Conservation (phyloP, 2,888 invertebrate species). For the Drosophila fulvimacula region DNA sequence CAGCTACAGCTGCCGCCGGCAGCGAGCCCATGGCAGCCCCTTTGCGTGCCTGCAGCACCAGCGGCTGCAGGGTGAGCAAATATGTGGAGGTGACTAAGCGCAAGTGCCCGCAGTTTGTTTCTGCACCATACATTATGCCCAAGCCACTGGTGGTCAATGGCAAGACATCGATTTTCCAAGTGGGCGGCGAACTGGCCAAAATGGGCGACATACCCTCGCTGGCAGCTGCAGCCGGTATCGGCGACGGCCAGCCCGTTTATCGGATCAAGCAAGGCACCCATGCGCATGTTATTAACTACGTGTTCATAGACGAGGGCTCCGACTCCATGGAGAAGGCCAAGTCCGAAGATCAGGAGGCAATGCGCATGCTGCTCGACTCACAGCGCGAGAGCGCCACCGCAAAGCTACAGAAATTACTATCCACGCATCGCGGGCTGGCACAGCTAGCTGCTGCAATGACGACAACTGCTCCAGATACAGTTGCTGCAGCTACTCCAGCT, state of each 20-base stretch:
- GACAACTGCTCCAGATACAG: neutral
- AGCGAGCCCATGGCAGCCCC: constrained; percentile 22
- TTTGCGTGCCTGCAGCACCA: constrained; percentile 53
- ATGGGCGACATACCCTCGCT: constrained; percentile 74
- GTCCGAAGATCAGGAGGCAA: constrained; percentile 79
- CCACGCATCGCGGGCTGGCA: constrained; percentile 59
- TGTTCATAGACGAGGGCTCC: constrained; percentile 81
- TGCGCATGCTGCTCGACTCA: constrained; percentile 79
- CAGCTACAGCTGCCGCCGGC: neutral
- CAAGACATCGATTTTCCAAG: constrained; percentile 82
- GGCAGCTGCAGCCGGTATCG: constrained; percentile 29
- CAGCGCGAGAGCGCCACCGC: constrained; percentile 82
- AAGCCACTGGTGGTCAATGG: constrained; percentile 83
- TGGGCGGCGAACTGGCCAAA: constrained; percentile 76
- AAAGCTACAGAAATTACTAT: constrained; percentile 80
- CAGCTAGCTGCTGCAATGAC: neutral
- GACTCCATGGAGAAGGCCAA: constrained; percentile 81
- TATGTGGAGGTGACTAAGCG: constrained; percentile 78
- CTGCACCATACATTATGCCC: constrained; percentile 73
- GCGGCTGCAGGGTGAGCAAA: constrained; percentile 64
- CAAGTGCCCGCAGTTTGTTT: constrained; percentile 79
- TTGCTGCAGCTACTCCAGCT: neutral
- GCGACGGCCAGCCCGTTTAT: constrained; percentile 68
- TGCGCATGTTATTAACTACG: constrained; percentile 83
- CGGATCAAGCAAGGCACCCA: constrained; percentile 84